Evolutionary conservation across 2,888 invertebrate species (phyloP), one percentile per base, ranked within the genome.

Genomic region (Eurytoma adleriae): DNA sequence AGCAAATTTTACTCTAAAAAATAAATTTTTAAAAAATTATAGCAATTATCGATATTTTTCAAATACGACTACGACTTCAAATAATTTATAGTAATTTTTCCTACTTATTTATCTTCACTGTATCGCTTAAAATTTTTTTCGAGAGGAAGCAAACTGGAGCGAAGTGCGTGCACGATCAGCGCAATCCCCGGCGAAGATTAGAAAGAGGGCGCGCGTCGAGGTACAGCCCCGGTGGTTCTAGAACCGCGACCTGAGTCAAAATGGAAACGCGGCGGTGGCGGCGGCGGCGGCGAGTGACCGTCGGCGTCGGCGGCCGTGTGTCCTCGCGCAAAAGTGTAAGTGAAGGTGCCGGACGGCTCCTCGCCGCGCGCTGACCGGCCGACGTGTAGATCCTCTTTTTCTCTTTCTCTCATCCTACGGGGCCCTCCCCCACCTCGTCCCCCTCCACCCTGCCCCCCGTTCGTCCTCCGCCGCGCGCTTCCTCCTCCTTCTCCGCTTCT

Each of bases 181-280:
- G 61, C 14, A 5, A 14, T 24, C 20, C 13, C 24, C 61, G 61
- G 4, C 24, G 61, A 12, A 27, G 24, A 13, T 27, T 27, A 14
- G 54, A 61, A 24, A 61, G 61, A 61, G 59, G 18, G 13, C 59
- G 24, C 24, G 20, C 13, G 1, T 18, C 3, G 57, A 81, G 79
- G 74, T 78, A 27, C 27, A 16, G 24, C 61, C 54, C 20, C 54
- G 54, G 14, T 70, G 7, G n/a, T 3, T 54, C 12, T 10, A 82
- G 84, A 84, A 86, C 85, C 86, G 83, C 87, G 86, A 86, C 85
- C 86, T 85, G 86, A 86, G 86, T 85, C 85, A 87, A 87, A 67
- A 72, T 72, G 71, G 59, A 52, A 67, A 86, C 86, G 84, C 86
- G 84, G 83, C 67, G 61, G 62, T 57, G 50, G 48, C n/a, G 12